Evolutionary conservation across 2,113 vertebrate genomes (phyloP), one percentile per base, ranked within the genome.

Genomic region (Protobothrops mucrosquamatus): DNA sequence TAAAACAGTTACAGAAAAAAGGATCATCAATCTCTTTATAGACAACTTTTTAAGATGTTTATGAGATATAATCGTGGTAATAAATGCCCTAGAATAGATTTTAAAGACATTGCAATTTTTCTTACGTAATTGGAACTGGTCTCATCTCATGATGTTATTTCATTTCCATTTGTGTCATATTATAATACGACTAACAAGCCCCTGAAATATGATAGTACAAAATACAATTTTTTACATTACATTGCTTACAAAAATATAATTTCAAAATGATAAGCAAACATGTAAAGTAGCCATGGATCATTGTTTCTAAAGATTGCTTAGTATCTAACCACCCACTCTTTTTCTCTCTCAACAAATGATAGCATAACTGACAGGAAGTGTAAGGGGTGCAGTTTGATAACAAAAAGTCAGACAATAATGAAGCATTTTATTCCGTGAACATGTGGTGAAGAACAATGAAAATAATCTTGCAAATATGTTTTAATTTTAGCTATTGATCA

Each of bases 361-460:
- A 96, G 96, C 86, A 91, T 95, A 94, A 92, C 85, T 91, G 3
- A 92, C 69, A 96, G 94, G 92, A 69, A 94, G 92, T 93, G 91
- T 92, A 88, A 96, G 89, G 89, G 94, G 74, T 87, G 15, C 91
- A 94, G 94, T 95, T 34, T 91, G 87, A 97, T 91, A 94, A 94
- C 93, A 93, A 34, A 91, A 95, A 93, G 91, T 92, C 96, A 93
- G 87, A 93, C 88, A 95, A 96, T 95, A 94, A 93, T 90, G 61
- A 59, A 93, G 87, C 91, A 90, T 92, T 96, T 94, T 89, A 95
- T 95, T 96, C 95, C 96, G 48, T 89, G 95, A 96, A 96, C 96
- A 94, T 92, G 92, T 95, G 96, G 96, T 92, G 94, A 93, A 96
- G 95, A 97, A 97, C 96, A 97, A 97, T 96, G 95, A 95, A 95